Base-by-base conservation (phyloP, 2,888 invertebrate species). In the Agrochola circellaris region DNA sequence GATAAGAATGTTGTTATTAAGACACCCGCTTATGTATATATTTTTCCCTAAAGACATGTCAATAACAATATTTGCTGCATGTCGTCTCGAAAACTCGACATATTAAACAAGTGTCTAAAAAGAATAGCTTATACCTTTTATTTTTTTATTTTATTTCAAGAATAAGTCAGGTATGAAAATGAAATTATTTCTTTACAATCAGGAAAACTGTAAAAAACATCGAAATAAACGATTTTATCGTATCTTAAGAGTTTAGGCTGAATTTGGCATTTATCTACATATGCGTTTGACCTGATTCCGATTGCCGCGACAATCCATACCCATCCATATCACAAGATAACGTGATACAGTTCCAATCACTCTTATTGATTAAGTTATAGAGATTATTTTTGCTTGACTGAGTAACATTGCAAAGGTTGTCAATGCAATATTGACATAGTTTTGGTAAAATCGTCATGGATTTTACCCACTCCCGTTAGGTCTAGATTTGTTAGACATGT, bases 211-310 rank as follows among this genome's bases (percentile, higher is more conserved):
- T 48, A 6, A 56, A 64, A 51, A 82, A 77, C 48, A 74, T 66
- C 38, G 26, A 48, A 78, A 71, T 15, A 42, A 34, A 42, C 20
- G 20, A 60, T 51, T 34, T 67, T 71, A 82, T 84, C 83, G 67
- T 78, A 78, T 86, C 81, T 88, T 79, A 89, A 90, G 90, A 90
- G 82, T 89, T 85, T 84, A 45, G 67, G 79, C 87, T 87, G 89
- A 90, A 90, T 90, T 88, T 85, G 87, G 82, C 75, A 82, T 90
- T 92, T 93, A 94, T 94, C 94, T 86, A 90, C 90, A 89, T 92
- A 92, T 92, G 90, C 89, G 91, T 93, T 92, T 95, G 96, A 95
- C 95, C 96, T 92, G 93, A 94, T 94, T 96, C 90, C 87, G 82
- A 91, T 89, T 84, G 87, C 86, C 83, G 83, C 90, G 88, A 89